These are phyloP conservation scores for Enteromius paludinosus DNA, from an alignment of 2,797 vertebrate genomes.

Conservation along the genomic window DNA sequence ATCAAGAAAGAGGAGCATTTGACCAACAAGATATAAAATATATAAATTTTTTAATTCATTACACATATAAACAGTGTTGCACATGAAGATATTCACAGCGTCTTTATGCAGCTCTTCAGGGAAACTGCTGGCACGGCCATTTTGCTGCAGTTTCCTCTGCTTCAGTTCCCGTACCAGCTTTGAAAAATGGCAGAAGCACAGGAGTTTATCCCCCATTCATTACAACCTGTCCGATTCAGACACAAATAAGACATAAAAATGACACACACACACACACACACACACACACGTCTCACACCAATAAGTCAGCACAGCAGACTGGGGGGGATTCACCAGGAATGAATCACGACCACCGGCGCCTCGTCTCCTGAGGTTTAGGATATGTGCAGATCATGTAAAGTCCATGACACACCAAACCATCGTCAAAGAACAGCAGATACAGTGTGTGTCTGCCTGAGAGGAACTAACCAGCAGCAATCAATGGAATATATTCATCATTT, in stretches of 20 bases:
- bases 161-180: not conserved
- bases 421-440: not conserved
- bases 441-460: not conserved
- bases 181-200: not conserved
- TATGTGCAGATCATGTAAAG: not conserved
- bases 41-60: conserved; percentile 63
- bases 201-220: conserved; percentile 12
- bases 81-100: conserved; percentile 47
- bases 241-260: conserved; percentile 12
- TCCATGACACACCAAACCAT: not conserved
- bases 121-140: conserved; percentile 23
- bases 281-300: not conserved
- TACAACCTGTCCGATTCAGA: not conserved
- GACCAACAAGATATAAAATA: conserved; percentile 70
- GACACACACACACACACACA: not conserved
- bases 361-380: not conserved
- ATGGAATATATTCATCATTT: not conserved
- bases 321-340: not conserved
- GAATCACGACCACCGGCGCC: not conserved
- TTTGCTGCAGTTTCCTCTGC: conserved; percentile 7
- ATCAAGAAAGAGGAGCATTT: conserved; percentile 49
- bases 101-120: conserved; percentile 25
- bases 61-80: conserved; percentile 62
- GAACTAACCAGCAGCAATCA: not conserved
- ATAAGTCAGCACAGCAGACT: not conserved